Evolutionary conservation across 1,140 invertebrate species (phyloP).

Genomic region (Caenorhabditis inopinata): DNA sequence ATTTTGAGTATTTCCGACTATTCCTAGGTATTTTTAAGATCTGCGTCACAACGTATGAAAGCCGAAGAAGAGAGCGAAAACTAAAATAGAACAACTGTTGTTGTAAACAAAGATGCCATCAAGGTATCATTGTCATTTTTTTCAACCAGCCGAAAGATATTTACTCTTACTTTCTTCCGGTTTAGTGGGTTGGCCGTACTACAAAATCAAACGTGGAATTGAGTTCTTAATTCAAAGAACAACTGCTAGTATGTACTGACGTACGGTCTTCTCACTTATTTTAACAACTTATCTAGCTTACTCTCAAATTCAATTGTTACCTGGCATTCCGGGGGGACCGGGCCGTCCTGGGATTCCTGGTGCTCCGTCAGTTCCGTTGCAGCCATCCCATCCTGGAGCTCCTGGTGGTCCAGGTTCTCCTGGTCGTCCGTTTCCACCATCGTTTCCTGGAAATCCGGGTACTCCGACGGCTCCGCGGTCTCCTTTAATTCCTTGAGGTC

Average conservation of each 20-base stretch:
- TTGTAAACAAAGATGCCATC: not conserved
- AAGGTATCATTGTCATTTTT: not conserved
- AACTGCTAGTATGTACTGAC: too few species aligned
- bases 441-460: conserved; percentile 64
- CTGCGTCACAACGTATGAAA: not conserved
- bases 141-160: not conserved
- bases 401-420: conserved; percentile 65
- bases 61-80: not conserved
- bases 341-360: conserved; percentile 56
- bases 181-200: not conserved
- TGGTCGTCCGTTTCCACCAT: conserved; percentile 60
- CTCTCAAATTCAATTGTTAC: too few species aligned
- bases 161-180: not conserved
- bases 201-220: not conserved
- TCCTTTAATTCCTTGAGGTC: conserved; percentile 57
- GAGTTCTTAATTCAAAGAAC: too few species aligned
- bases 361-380: conserved; percentile 65
- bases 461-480: conserved; percentile 56
- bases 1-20: too few species aligned
- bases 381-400: conserved; percentile 65
- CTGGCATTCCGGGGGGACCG: conserved; percentile 69
- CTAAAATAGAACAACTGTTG: not conserved
- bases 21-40: not conserved
- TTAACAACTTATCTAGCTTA: too few species aligned
- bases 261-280: too few species aligned